Percentiles rank a stretch among this genome's conserved stretches.
phyloP scores from a whole-genome alignment of 2,888 invertebrate genomes.

The Listrodromus nycthemerus region DNA sequence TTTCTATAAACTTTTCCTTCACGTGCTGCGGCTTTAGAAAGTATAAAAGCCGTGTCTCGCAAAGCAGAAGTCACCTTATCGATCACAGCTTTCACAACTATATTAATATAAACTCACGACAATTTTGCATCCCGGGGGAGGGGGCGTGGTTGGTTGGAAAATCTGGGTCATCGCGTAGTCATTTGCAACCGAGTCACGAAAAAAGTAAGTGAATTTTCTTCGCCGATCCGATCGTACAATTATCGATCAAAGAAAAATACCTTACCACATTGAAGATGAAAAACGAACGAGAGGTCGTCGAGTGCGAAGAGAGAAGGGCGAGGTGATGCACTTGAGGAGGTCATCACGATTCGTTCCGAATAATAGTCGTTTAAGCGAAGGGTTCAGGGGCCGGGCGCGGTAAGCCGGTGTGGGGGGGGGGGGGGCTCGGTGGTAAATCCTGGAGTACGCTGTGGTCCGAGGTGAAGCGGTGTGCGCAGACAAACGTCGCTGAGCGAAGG shows the following conservation, averaged over 20 bases:
- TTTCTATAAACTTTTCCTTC: too few relatives aligned
- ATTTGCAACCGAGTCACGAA: too few relatives aligned
- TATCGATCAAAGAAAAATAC: background rate
- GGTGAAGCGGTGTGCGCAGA: conserved; percentile 24
- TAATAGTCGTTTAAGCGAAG: conserved; percentile 41
- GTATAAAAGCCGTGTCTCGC: too few relatives aligned
- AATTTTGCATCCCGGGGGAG: too few relatives aligned
- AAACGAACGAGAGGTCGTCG: background rate
- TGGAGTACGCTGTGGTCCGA: conserved; percentile 42
- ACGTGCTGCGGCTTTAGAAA: too few relatives aligned
- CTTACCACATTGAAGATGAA: background rate
- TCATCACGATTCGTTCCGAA: conserved; percentile 56
- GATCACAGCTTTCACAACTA: too few relatives aligned
- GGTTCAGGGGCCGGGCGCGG: background rate
- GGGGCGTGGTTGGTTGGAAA: too few relatives aligned
- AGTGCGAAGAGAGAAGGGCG: conserved; percentile 1
- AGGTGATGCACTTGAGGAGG: conserved; percentile 62
- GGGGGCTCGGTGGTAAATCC: conserved; percentile 39
- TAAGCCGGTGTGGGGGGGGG: background rate
- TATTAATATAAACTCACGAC: too few relatives aligned
- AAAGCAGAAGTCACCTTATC: too few relatives aligned
- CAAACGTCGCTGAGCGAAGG: conserved; percentile 38
- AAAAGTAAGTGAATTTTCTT: too few relatives aligned
- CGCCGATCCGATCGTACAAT: too few relatives aligned
- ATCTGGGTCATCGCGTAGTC: too few relatives aligned